phyloP scores from a whole-genome alignment of 2,888 invertebrate species.

The Tethea ocularis region DNA sequence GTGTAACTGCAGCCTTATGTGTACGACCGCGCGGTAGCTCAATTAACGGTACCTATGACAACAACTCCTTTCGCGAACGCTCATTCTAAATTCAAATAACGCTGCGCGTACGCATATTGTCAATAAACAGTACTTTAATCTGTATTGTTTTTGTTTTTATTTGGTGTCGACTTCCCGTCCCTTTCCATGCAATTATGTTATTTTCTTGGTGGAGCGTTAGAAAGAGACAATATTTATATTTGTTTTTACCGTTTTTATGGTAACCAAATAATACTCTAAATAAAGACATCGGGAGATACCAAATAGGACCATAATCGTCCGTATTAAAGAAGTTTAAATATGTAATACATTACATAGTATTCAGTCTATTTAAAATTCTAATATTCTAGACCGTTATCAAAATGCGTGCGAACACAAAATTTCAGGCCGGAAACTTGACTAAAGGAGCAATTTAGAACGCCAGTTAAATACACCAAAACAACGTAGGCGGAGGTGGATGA shows the following conservation, averaged over 20 bases:
- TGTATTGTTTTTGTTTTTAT: slow-evolving; percentile 27
- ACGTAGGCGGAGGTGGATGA: slow-evolving; percentile 61
- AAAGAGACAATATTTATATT: too few species aligned
- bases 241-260: too few species aligned
- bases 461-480: slow-evolving; percentile 45
- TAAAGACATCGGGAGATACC: not conserved
- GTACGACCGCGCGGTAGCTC: slow-evolving; percentile 46
- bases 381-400: slow-evolving; percentile 22
- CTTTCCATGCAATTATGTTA: slow-evolving; percentile 8
- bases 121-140: slow-evolving; percentile 59
- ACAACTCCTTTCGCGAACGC: slow-evolving; percentile 61
- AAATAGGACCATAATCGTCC: not conserved
- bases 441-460: slow-evolving; percentile 49
- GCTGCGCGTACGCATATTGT: slow-evolving; percentile 58
- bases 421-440: slow-evolving; percentile 45
- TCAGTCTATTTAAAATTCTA: slow-evolving; percentile 15
- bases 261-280: not conserved
- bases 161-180: slow-evolving; percentile 24
- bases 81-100: slow-evolving; percentile 68
- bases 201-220: not conserved
- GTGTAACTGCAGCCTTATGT: slow-evolving; percentile 48
- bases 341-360: slow-evolving; percentile 1
- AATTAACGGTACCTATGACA: slow-evolving; percentile 67
- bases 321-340: not conserved
- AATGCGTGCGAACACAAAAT: slow-evolving; percentile 32